Conservation (phyloP, 2,888 invertebrate species). For the Thymelicus sylvestris region DNA sequence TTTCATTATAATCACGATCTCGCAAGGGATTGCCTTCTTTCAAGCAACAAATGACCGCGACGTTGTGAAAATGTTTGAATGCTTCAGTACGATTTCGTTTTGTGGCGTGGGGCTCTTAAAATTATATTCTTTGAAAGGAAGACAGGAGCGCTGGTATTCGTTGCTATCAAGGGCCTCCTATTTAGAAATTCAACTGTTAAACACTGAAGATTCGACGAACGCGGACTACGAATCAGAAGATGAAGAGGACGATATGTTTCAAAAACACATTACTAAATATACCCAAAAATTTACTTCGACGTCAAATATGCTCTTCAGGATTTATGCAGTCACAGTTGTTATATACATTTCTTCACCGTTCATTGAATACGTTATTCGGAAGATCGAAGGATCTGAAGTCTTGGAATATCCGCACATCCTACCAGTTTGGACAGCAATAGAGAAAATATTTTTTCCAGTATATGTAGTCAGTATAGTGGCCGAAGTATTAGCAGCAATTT, state of each 20-base stretch:
- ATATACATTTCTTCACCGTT: constrained; percentile 65
- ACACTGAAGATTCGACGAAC: constrained; percentile 30
- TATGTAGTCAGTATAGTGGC: constrained; percentile 54
- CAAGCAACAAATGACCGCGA: constrained; percentile 50
- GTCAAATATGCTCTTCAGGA: constrained; percentile 50
- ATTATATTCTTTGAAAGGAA: constrained; percentile 53
- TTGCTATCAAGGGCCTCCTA: constrained; percentile 51
- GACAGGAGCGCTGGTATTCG: constrained; percentile 53
- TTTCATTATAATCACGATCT: constrained; percentile 51
- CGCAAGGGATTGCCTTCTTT: constrained; percentile 56
- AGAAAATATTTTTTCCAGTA: constrained; percentile 48
- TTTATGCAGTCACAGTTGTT: constrained; percentile 58
- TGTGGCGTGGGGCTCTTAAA: constrained; percentile 66
- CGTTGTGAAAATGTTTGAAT: constrained; percentile 59
- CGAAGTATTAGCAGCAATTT: constrained; percentile 59
- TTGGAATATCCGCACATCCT: constrained; percentile 61
- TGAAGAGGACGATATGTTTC: constrained; percentile 47
- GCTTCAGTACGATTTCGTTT: constrained; percentile 65
- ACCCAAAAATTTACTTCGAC: constrained; percentile 52
- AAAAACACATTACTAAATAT: constrained; percentile 51
- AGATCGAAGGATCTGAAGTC: constrained; percentile 42
- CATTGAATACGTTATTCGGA: constrained; percentile 54
- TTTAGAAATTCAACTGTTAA: constrained; percentile 55
- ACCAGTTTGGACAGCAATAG: constrained; percentile 63
- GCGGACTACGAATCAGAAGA: constrained; percentile 50